Evolutionary conservation across 1,140 invertebrate genomes (phyloP).

Genomic region (Zaprionus nigranus): DNA sequence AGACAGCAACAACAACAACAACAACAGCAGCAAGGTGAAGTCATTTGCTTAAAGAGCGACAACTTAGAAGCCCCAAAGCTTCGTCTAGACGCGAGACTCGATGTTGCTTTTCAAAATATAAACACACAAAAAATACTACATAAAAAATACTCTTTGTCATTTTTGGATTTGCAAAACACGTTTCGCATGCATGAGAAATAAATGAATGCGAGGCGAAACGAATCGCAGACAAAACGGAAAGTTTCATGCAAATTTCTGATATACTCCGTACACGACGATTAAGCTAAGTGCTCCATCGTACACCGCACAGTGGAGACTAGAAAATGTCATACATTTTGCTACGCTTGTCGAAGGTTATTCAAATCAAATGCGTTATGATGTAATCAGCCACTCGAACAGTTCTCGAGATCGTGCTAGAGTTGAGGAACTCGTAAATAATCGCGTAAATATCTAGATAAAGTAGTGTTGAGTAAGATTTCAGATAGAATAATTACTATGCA

Average conservation of each 20-base stretch:
- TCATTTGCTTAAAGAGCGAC: constrained; percentile 36
- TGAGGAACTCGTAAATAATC: background rate
- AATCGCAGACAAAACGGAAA: constrained; percentile 22
- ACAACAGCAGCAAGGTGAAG: constrained; percentile 32
- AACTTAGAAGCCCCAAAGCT: constrained; percentile 24
- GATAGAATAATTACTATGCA: background rate
- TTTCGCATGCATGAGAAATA: constrained; percentile 50
- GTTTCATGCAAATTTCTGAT: constrained; percentile 40
- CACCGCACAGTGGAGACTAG: constrained; percentile 3
- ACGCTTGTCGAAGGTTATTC: constrained; percentile 37
- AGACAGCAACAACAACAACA: constrained; percentile 7
- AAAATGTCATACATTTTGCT: constrained; percentile 41
- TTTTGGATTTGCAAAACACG: constrained; percentile 44
- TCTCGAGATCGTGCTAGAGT: background rate
- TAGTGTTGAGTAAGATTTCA: background rate
- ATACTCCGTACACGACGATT: constrained; percentile 24
- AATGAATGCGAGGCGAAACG: constrained; percentile 24
- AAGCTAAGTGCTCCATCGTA: constrained; percentile 19
- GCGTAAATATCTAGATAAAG: background rate
- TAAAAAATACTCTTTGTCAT: constrained; percentile 2
- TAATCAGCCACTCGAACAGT: constrained; percentile 27
- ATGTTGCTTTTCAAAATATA: background rate
- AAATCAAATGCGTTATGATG: constrained; percentile 34
- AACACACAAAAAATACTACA: background rate
- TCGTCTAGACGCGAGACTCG: background rate